Conservation (phyloP, 2,797 vertebrate species). For the Lithobates pipiens region DNA sequence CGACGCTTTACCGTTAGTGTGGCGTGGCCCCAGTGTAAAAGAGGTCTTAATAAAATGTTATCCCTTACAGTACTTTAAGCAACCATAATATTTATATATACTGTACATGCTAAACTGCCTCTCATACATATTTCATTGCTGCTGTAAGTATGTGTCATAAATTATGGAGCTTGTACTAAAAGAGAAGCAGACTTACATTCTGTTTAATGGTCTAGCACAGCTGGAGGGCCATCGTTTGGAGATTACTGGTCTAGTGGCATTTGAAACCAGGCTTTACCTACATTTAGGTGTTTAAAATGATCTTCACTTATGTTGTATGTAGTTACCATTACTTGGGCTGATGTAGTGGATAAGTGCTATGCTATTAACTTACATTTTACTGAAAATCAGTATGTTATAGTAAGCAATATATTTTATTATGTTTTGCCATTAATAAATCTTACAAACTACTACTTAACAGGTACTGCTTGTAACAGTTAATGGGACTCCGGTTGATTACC, state of each 20-base stretch:
- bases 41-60: too few species aligned
- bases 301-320: neutral
- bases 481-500: conserved; percentile 90
- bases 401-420: neutral
- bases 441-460: conserved; percentile 68
- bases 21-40: too few species aligned
- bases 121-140: too few species aligned
- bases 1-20: too few species aligned
- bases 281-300: neutral
- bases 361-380: neutral
- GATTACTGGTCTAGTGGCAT: too few species aligned
- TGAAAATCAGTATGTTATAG: neutral
- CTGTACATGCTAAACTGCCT: too few species aligned
- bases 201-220: too few species aligned
- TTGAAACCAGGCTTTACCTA: neutral
- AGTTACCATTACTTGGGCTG: neutral
- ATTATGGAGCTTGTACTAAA: too few species aligned
- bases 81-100: neutral
- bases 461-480: conserved; percentile 86
- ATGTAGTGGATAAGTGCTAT: neutral
- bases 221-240: too few species aligned
- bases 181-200: too few species aligned
- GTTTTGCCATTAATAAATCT: neutral
- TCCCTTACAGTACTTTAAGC: too few species aligned
- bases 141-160: too few species aligned